Percentiles rank a stretch among this genome's conserved stretches.
Evolutionary conservation across 2,888 invertebrate genomes (phyloP).

Genomic region (Timema podura): DNA sequence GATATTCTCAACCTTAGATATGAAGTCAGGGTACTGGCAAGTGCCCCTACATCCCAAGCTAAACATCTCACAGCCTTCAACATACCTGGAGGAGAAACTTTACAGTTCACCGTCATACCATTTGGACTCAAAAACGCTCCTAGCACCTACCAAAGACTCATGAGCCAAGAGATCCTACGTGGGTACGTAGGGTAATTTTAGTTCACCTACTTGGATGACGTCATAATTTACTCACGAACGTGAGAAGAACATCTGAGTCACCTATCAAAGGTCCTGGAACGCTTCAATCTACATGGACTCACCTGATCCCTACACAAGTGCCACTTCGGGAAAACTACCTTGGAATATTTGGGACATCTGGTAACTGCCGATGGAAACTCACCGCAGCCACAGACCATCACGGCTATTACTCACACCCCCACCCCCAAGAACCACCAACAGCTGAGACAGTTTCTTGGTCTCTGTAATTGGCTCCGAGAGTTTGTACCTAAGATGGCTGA

Average conservation of each 20-base stretch:
- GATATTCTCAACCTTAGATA: too few relatives aligned
- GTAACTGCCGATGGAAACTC: too few relatives aligned
- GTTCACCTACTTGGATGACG: neutral
- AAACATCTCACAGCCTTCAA: neutral
- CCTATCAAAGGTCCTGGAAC: neutral
- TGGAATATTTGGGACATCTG: neutral
- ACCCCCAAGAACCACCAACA: too few relatives aligned
- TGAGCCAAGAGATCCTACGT: neutral
- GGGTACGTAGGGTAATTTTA: neutral
- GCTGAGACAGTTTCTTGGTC: too few relatives aligned
- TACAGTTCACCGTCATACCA: conserved; percentile 30
- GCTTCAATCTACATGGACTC: neutral
- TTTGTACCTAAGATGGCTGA: too few relatives aligned
- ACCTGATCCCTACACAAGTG: neutral
- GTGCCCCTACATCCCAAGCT: neutral
- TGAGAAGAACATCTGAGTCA: neutral
- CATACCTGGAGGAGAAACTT: neutral
- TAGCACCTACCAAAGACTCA: neutral
- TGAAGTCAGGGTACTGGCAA: neutral
- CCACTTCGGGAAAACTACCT: neutral
- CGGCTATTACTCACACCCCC: too few relatives aligned
- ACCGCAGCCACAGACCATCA: too few relatives aligned
- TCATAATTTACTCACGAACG: neutral
- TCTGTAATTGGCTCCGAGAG: too few relatives aligned
- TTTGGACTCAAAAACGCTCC: conserved; percentile 5